Base-by-base conservation (phyloP, 2,888 invertebrate species). In the Drosophila anomalata region DNA sequence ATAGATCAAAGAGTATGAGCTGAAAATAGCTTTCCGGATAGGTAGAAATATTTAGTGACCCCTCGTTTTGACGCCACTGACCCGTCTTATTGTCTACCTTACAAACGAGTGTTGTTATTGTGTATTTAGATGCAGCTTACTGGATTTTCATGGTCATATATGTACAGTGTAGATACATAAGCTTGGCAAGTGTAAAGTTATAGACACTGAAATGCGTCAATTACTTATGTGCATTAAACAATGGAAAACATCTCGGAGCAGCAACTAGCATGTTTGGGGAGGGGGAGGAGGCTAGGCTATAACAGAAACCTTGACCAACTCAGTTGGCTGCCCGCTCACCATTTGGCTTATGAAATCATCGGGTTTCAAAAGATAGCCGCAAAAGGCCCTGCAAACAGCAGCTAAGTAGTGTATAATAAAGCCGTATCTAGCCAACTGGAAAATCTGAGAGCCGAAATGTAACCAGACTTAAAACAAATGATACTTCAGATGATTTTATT, bases 281-380 rank as follows among this genome's bases (percentile, higher is more conserved):
- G 41, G 22, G 70, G 75, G 51, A 71, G 22, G 22, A 24, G 22
- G 22, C 22, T 17, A 17, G 73, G 70, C 85, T 76, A 73, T 65
- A 54, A 52, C 62, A 55, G 65, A 75, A 84, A 87, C 84, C 84
- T 84, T 84, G 84, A 84, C 88, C 87, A 84, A 87, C 84, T 88
- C 78, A 80, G 58, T 60, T 58, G 62, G 67, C 67, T 73, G 66
- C 57, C 69, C 78, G 68, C 66, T 73, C 50, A 39, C 62, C 54
- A 36, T 61, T 62, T 55, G 33, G 65, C 50, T 69, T 66, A 63
- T 74, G 83, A 74, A 77, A 69, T 79, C 68, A 59, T 62, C 71
- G 78, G 75, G 73, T 87, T 81, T 78, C 78, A 84, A 87, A 84
- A 87, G 65, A 76, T 50, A 50, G 44, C 67, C 63, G 68, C 68